phyloP scores from a whole-genome alignment of 2,888 invertebrate genomes.

The Hypselothyrea guttata region DNA sequence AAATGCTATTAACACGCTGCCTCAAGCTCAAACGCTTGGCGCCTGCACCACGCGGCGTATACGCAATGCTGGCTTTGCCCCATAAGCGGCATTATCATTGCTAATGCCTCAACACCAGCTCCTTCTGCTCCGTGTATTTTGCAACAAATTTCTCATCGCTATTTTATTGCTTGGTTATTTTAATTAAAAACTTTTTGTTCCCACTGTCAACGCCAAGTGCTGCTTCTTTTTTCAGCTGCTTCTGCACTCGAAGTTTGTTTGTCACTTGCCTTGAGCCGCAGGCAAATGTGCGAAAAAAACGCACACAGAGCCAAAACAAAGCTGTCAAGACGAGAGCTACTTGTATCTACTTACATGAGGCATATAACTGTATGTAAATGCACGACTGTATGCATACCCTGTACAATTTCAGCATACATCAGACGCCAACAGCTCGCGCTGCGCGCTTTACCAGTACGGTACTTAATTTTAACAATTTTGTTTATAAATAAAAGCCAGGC shows the following conservation, averaged over 20 bases:
- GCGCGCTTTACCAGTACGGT: too few relatives aligned
- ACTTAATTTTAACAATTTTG: too few relatives aligned
- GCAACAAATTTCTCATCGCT: constrained; percentile 48
- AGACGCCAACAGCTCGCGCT: too few relatives aligned
- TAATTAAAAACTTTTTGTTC: constrained; percentile 75
- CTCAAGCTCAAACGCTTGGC: neutral
- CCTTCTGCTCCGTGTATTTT: neutral
- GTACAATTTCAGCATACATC: too few relatives aligned
- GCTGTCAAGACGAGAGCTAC: constrained; percentile 66
- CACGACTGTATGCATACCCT: constrained; percentile 7
- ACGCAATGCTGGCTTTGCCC: constrained; percentile 30
- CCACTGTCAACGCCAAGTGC: constrained; percentile 64
- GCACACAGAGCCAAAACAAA: constrained; percentile 58
- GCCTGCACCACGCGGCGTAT: constrained; percentile 35
- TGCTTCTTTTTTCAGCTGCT: constrained; percentile 1
- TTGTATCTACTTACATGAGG: constrained; percentile 60
- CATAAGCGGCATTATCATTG: constrained; percentile 49
- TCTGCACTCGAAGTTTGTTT: neutral
- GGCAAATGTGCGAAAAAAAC: neutral
- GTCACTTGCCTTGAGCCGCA: neutral
- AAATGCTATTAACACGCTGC: constrained; percentile 30
- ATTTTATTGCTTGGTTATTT: constrained; percentile 75
- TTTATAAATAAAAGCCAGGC: too few relatives aligned
- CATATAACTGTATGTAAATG: constrained; percentile 29
- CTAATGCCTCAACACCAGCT: constrained; percentile 31